Conservation (phyloP, 2,113 vertebrate genomes). For the Heteronetta atricapilla region DNA sequence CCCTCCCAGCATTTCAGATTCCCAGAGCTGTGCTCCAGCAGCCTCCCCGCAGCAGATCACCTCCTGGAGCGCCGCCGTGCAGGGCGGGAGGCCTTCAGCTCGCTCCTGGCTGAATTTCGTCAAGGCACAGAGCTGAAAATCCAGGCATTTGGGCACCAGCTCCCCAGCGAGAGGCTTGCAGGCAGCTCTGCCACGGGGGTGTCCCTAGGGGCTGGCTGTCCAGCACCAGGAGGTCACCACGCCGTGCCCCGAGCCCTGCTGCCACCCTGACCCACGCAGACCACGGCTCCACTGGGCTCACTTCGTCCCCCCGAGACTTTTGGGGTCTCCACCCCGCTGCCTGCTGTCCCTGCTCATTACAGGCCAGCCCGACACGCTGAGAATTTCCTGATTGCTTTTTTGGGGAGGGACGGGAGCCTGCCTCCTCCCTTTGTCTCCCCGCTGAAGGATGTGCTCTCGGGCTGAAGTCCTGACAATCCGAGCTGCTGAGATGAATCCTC, state of each 20-base stretch:
- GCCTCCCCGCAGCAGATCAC: not conserved
- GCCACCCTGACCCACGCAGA: not conserved
- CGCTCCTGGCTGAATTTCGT: not conserved
- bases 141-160: too few relatives aligned
- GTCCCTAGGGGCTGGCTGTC: not conserved
- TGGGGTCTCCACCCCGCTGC: not conserved
- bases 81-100: not conserved
- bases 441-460: conserved; percentile 27
- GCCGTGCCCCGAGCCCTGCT: fast-evolving
- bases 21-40: not conserved
- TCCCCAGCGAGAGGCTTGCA: fast-evolving
- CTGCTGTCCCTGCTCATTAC: not conserved
- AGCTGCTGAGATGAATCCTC: conserved; percentile 72
- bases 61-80: not conserved
- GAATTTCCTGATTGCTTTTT: conserved; percentile 38
- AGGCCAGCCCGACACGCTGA: not conserved
- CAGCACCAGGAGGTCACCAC: not conserved
- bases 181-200: fast-evolving
- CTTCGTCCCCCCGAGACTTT: not conserved
- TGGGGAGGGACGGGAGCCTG: conserved; percentile 31
- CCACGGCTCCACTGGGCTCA: not conserved
- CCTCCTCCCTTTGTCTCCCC: conserved; percentile 5
- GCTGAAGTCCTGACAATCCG: conserved; percentile 68
- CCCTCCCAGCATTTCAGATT: not conserved
- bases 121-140: not conserved